Percentiles rank a stretch among this genome's conserved stretches.
Evolutionary conservation across 2,113 vertebrate genomes (phyloP).

Genomic region (Alethe diademata): DNA sequence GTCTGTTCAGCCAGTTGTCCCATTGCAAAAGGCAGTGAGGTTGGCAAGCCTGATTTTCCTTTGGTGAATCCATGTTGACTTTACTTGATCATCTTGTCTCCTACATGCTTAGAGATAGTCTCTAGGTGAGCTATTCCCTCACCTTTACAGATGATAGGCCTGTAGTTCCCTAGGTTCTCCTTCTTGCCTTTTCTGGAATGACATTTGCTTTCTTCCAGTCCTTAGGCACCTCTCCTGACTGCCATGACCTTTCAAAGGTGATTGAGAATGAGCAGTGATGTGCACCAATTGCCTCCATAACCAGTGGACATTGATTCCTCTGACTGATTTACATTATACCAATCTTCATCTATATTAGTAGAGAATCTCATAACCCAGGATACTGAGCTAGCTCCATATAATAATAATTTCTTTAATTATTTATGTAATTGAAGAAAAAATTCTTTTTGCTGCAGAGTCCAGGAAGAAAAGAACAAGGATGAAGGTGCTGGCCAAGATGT

Average conservation of each 20-base stretch:
- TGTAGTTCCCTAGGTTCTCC: not conserved
- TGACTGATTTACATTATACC: not conserved
- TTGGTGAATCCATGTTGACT: not conserved
- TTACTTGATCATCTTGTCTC: too few species aligned
- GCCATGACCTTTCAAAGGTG: not conserved
- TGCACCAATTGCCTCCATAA: not conserved
- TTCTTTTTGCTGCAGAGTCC: not conserved
- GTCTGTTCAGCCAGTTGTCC: not conserved
- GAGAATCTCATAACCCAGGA: not conserved
- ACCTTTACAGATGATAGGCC: not conserved
- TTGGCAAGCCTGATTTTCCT: not conserved
- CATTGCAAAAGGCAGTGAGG: not conserved
- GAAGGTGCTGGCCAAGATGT: not conserved
- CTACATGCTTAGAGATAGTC: not conserved
- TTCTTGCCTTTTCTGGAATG: not conserved
- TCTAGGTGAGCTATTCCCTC: fast-evolving
- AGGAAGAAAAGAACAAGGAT: not conserved
- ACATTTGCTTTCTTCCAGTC: not conserved
- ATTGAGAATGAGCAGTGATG: not conserved
- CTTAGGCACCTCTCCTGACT: not conserved
- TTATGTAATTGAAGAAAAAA: not conserved
- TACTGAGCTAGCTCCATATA: not conserved
- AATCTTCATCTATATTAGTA: not conserved
- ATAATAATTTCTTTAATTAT: not conserved
- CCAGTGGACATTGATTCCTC: not conserved